These are phyloP conservation scores for Varroa destructor DNA, from an alignment of 1,140 invertebrate species.

Conservation along the genomic window DNA sequence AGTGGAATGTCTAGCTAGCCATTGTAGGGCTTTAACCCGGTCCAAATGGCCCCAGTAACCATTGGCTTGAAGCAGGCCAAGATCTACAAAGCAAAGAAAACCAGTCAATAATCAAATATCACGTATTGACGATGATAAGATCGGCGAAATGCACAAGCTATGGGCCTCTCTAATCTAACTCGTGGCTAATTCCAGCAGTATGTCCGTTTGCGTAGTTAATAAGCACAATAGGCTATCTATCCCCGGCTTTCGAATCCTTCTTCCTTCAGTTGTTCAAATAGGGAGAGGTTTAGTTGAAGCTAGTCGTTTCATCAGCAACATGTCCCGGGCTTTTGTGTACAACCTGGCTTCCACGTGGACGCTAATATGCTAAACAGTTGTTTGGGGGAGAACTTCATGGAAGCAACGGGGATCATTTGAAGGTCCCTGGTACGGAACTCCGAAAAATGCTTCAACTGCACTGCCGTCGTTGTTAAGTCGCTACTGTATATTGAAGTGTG, in stretches of 20 bases:
- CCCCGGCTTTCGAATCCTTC: conserved; percentile 49
- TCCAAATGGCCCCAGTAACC: conserved; percentile 60
- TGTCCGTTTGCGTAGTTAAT: conserved; percentile 60
- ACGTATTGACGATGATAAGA: conserved; percentile 62
- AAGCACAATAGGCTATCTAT: conserved; percentile 52
- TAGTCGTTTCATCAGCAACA: not conserved
- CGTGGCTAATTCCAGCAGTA: conserved; percentile 50
- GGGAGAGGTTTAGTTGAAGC: conserved; percentile 57
- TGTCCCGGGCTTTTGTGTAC: not conserved
- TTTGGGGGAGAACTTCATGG: not conserved
- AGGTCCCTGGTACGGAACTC: conserved; percentile 55
- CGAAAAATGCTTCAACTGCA: conserved; percentile 47
- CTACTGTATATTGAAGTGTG: conserved; percentile 7
- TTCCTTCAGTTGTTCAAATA: conserved; percentile 56
- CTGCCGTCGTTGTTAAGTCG: not conserved
- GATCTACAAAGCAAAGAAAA: conserved; percentile 62
- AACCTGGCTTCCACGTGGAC: not conserved
- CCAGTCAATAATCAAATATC: conserved; percentile 51
- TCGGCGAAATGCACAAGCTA: not conserved
- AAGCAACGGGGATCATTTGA: conserved; percentile 50
- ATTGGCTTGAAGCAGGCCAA: conserved; percentile 45
- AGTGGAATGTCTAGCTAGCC: conserved; percentile 60
- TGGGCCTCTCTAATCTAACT: conserved; percentile 45
- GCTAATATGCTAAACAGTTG: not conserved
- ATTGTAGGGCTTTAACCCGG: conserved; percentile 56